Evolutionary conservation across 2,797 vertebrate genomes (phyloP).

Genomic region (Hippoglossus hippoglossus): DNA sequence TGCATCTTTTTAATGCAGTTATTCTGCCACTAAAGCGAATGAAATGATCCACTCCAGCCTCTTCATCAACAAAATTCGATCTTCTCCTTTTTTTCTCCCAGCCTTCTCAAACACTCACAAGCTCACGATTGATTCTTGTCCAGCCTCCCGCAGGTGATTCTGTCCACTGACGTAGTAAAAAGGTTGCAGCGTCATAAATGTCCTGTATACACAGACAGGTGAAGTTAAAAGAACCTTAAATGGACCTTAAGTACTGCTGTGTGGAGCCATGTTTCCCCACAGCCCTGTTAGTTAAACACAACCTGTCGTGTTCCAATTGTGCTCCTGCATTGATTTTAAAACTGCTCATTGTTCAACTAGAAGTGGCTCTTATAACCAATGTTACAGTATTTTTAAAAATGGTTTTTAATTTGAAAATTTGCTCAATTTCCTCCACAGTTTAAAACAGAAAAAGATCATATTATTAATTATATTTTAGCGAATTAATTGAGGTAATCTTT

Average conservation of each 20-base stretch:
- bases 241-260: conserved; percentile 14
- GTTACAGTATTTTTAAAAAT: no score
- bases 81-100: background rate
- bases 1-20: background rate
- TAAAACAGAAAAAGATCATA: no score
- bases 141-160: conserved; percentile 12
- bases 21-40: background rate
- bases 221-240: conserved; percentile 14
- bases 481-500: background rate
- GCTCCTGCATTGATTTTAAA: background rate
- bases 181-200: conserved; percentile 15
- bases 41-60: background rate
- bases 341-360: background rate
- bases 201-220: conserved; percentile 17
- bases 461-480: no score
- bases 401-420: no score
- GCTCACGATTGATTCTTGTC: background rate
- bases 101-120: conserved; percentile 11
- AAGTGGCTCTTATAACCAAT: background rate
- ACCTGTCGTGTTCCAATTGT: background rate
- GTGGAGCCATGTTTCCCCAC: background rate
- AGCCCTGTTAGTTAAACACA: background rate
- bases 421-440: no score
- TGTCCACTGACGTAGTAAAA: conserved; percentile 4
- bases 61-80: background rate